Evolutionary conservation across 2,113 vertebrate genomes (phyloP).

Genomic region (Megaptera novaeangliae): DNA sequence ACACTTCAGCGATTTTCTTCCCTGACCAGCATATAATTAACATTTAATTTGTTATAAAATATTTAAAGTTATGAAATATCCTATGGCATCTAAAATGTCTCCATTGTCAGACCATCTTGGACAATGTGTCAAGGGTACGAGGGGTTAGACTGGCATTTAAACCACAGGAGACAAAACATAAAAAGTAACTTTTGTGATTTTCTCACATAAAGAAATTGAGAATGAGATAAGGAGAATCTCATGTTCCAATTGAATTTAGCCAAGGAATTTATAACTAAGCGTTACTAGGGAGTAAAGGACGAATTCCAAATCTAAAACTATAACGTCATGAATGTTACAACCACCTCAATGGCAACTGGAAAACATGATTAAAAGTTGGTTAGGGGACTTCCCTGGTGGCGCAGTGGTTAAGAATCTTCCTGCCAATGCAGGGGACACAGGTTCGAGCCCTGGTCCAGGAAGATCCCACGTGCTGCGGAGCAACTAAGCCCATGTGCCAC

Average conservation of each 20-base stretch:
- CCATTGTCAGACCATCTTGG: conserved; percentile 72
- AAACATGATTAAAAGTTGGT: neutral
- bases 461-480: too few relatives aligned
- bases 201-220: conserved; percentile 52
- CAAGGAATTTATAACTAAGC: neutral
- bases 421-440: too few relatives aligned
- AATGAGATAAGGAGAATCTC: conserved; percentile 43
- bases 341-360: neutral
- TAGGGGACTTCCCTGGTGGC: neutral
- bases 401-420: too few relatives aligned
- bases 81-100: conserved; percentile 81
- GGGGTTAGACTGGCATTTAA: conserved; percentile 75
- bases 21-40: conserved; percentile 85
- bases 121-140: conserved; percentile 74
- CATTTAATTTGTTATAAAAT: conserved; percentile 88
- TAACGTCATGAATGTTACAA: neutral
- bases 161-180: conserved; percentile 45
- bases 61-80: conserved; percentile 86
- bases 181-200: conserved; percentile 57
- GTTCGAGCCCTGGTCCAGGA: too few relatives aligned
- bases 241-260: conserved; percentile 50
- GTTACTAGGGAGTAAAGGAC: neutral
- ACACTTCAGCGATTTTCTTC: conserved; percentile 81
- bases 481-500: too few relatives aligned
- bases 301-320: neutral